A percentile compares a stretch with the other conserved stretches of the same genome.
These are phyloP conservation scores for Thalassarche chlororhynchos DNA, from an alignment of 2,113 vertebrate genomes.

Conservation along the genomic window DNA sequence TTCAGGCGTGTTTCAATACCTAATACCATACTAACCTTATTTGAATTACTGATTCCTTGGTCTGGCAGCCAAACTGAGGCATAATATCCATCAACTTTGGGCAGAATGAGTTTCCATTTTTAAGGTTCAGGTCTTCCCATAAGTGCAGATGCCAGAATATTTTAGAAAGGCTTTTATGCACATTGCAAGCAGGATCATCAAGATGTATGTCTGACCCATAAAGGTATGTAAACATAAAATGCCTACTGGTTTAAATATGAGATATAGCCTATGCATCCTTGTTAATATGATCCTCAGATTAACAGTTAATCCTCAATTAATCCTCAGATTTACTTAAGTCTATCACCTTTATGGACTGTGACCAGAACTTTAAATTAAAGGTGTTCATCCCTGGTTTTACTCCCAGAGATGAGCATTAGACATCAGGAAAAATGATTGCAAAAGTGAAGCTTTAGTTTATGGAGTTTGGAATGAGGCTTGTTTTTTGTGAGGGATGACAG, in stretches of 20 bases:
- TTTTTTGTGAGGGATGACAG: not conserved
- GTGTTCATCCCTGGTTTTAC: not conserved
- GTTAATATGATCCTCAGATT: not conserved
- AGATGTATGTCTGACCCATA: not conserved
- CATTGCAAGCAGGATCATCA: not conserved
- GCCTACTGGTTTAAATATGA: not conserved
- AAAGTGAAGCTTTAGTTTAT: not conserved
- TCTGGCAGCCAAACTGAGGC: not conserved
- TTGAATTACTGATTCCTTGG: not conserved
- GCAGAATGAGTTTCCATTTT: not conserved
- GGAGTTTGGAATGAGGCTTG: not conserved
- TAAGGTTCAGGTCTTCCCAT: not conserved
- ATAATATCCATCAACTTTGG: not conserved
- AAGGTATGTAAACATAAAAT: not conserved
- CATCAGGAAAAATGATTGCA: not conserved
- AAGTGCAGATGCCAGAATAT: not conserved
- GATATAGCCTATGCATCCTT: not conserved
- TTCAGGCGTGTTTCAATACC: not conserved
- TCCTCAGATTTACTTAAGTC: not conserved
- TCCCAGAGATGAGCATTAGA: not conserved
- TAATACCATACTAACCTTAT: not conserved
- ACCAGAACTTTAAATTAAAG: not conserved
- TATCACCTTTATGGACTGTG: not conserved
- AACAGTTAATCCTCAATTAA: slow-evolving; percentile 9
- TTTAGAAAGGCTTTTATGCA: not conserved